These are phyloP conservation scores for Pangasianodon gigas DNA, from an alignment of 2,113 vertebrate species.

Conservation along the genomic window DNA sequence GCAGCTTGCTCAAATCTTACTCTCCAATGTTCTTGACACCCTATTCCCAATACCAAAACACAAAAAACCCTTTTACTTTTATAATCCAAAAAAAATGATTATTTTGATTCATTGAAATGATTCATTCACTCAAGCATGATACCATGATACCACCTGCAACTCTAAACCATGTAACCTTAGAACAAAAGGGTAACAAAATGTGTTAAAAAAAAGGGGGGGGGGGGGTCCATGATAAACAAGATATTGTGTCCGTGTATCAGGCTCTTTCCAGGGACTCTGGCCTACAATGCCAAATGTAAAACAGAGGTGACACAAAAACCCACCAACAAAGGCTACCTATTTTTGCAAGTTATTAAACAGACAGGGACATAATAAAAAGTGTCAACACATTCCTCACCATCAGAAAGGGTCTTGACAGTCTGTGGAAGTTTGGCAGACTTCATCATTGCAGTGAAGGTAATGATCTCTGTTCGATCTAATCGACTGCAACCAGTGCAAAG, in stretches of 20 bases:
- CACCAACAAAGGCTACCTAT: not conserved
- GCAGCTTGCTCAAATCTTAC: not conserved
- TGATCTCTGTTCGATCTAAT: slow-evolving; percentile 95
- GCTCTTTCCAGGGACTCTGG: not conserved
- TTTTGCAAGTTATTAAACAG: not conserved
- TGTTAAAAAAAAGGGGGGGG: too few species aligned
- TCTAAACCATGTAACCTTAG: not conserved
- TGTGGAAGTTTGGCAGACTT: slow-evolving; percentile 97
- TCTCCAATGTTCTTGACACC: not conserved
- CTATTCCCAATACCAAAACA: not conserved
- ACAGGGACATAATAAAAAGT: not conserved
- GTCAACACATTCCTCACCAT: slow-evolving; percentile 75
- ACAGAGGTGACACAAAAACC: not conserved
- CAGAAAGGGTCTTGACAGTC: slow-evolving; percentile 96
- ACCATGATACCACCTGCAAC: not conserved
- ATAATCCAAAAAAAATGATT: not conserved
- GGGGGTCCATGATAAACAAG: not conserved
- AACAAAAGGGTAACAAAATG: not conserved
- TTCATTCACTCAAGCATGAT: not conserved
- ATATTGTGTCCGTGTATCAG: not conserved
- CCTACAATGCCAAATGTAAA: not conserved
- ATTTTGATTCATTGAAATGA: too few species aligned
- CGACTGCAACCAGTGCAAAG: slow-evolving; percentile 96
- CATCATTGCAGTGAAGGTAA: slow-evolving; percentile 99
- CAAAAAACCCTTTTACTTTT: not conserved